Evolutionary conservation across 2,888 invertebrate genomes (phyloP).

Genomic region (Scelioninae gen. 1): DNA sequence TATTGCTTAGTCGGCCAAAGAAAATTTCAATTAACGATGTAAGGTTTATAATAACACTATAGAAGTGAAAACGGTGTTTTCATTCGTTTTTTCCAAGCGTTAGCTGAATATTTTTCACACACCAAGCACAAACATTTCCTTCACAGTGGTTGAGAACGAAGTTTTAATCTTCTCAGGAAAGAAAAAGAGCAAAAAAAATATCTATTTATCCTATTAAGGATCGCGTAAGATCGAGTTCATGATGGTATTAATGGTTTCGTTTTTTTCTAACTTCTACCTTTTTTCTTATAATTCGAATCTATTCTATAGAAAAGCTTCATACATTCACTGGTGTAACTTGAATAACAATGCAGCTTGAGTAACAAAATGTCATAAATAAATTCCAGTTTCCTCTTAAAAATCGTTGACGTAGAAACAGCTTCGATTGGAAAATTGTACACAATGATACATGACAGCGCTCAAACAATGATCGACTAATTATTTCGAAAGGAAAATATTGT

Average conservation of each 20-base stretch:
- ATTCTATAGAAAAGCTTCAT: neutral
- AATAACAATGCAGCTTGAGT: neutral
- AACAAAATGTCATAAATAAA: slow-evolving; percentile 10
- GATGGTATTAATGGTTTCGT: slow-evolving; percentile 9
- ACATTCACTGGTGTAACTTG: neutral
- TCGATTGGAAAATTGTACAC: neutral
- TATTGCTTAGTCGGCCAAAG: neutral
- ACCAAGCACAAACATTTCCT: slow-evolving; percentile 32
- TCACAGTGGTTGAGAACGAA: slow-evolving; percentile 27
- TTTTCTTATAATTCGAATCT: slow-evolving; percentile 6
- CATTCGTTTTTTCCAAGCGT: slow-evolving; percentile 21
- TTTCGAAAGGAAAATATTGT: slow-evolving; percentile 3
- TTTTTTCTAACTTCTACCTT: neutral
- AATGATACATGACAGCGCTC: neutral
- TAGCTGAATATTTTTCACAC: slow-evolving; percentile 35
- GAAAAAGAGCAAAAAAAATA: slow-evolving; percentile 8
- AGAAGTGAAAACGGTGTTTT: slow-evolving; percentile 24
- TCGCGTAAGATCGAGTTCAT: slow-evolving; percentile 22
- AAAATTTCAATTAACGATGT: slow-evolving; percentile 18
- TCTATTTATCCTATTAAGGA: slow-evolving; percentile 36
- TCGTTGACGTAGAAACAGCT: neutral
- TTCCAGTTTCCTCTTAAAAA: slow-evolving; percentile 2
- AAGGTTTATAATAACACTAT: slow-evolving; percentile 15
- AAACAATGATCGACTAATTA: slow-evolving; percentile 41
- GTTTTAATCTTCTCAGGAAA: slow-evolving; percentile 26